These are phyloP conservation scores for Dinothrombium tinctorium DNA, from an alignment of 1,140 invertebrate species.

Conservation along the genomic window DNA sequence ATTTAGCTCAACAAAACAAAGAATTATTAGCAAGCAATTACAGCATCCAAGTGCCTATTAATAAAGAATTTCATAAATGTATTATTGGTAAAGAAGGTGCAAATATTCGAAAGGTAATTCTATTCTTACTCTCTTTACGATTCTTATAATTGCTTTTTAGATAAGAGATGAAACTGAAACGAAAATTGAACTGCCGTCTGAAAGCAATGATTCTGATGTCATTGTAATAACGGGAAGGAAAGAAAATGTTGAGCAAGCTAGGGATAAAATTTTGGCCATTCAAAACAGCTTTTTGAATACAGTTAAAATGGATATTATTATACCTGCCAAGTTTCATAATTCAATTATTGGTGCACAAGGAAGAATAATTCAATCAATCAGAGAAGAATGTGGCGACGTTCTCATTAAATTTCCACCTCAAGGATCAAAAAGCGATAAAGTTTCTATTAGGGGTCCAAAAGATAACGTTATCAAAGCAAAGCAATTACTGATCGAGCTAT, in stretches of 20 bases:
- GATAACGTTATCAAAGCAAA: conserved; percentile 76
- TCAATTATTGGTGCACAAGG: conserved; percentile 74
- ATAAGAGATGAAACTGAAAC: conserved; percentile 91
- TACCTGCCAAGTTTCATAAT: conserved; percentile 79
- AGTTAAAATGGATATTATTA: conserved; percentile 56
- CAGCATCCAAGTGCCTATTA: conserved; percentile 66
- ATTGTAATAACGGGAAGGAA: conserved; percentile 71
- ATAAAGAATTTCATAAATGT: conserved; percentile 90
- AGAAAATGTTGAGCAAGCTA: conserved; percentile 61
- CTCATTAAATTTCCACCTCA: conserved; percentile 74
- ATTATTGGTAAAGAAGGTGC: conserved; percentile 83
- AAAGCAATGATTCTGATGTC: conserved; percentile 41
- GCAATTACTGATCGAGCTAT: conserved; percentile 54
- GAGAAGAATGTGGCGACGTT: conserved; percentile 86
- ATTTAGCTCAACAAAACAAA: conserved; percentile 59
- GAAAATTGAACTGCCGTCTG: conserved; percentile 72
- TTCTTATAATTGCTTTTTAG: conserved; percentile 19
- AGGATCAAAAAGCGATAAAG: conserved; percentile 69
- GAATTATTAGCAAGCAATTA: conserved; percentile 72
- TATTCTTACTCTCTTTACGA: conserved; percentile 1
- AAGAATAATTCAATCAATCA: conserved; percentile 70
- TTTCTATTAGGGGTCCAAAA: conserved; percentile 64
- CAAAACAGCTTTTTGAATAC: conserved; percentile 73
- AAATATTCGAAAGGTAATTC: conserved; percentile 51
- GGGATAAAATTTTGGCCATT: conserved; percentile 49